A percentile compares a stretch with the other conserved stretches of the same genome.
Evolutionary conservation across 2,113 vertebrate genomes (phyloP).

Genomic region (Mugil cephalus): DNA sequence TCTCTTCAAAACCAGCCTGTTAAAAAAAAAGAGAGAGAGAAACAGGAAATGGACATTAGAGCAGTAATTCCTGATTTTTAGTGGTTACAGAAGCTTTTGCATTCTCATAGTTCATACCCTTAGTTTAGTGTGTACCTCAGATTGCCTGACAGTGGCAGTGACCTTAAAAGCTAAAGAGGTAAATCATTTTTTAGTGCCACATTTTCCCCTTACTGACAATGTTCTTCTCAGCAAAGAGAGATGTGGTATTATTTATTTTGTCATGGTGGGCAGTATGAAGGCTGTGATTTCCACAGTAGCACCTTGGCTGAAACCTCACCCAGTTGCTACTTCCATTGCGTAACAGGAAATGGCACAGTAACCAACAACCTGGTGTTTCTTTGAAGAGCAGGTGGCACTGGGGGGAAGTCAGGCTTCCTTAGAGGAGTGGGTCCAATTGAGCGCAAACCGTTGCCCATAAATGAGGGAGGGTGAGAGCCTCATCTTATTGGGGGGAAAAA

Average conservation of each 20-base stretch:
- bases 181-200: neutral
- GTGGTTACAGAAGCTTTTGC: conserved; percentile 10
- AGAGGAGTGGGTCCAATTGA: too few species aligned
- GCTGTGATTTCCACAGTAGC: too few species aligned
- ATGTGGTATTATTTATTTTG: neutral
- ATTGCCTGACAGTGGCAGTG: neutral
- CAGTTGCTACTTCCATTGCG: too few species aligned
- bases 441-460: too few species aligned
- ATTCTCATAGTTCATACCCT: neutral
- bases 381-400: too few species aligned
- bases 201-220: neutral
- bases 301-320: too few species aligned
- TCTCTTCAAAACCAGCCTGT: neutral
- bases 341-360: too few species aligned
- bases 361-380: too few species aligned
- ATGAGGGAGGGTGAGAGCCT: too few species aligned
- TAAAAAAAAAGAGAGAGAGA: neutral
- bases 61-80: conserved; percentile 12
- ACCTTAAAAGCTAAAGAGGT: neutral
- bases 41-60: conserved; percentile 35
- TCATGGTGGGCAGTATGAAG: neutral
- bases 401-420: too few species aligned
- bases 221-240: neutral
- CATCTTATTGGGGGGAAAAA: too few species aligned
- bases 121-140: conserved; percentile 5